phyloP scores from a whole-genome alignment of 2,888 invertebrate genomes.

The Anorthoa munda region DNA sequence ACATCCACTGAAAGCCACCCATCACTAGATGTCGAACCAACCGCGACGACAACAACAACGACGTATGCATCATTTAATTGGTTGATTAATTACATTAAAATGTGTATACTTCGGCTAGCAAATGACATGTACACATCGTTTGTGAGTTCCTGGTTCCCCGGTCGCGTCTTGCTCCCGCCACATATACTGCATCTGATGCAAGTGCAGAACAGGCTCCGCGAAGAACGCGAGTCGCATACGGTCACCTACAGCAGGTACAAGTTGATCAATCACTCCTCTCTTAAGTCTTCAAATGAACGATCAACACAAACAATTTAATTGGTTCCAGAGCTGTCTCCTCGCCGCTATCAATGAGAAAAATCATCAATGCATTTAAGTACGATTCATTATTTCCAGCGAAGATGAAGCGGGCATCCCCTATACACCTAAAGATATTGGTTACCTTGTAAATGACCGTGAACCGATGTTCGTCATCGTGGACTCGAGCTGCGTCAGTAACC shows the following conservation, averaged over 20 bases:
- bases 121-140: constrained; percentile 78
- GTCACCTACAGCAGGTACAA: constrained; percentile 78
- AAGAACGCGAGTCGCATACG: constrained; percentile 74
- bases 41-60: constrained; percentile 70
- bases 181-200: constrained; percentile 80
- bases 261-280: constrained; percentile 70
- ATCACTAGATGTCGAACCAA: constrained; percentile 72
- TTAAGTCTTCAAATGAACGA: constrained; percentile 64
- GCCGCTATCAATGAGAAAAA: constrained; percentile 64
- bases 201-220: constrained; percentile 74
- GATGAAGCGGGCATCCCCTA: constrained; percentile 72
- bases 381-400: constrained; percentile 79
- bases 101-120: constrained; percentile 79
- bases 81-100: constrained; percentile 79
- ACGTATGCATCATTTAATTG: constrained; percentile 84
- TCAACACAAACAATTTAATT: constrained; percentile 75
- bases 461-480: constrained; percentile 77
- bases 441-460: constrained; percentile 68
- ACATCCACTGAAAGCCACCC: constrained; percentile 63
- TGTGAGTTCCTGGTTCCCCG: constrained; percentile 74
- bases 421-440: constrained; percentile 63
- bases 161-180: constrained; percentile 73
- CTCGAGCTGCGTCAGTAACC: constrained; percentile 72
- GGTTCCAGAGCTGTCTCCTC: constrained; percentile 72
- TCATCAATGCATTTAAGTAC: constrained; percentile 72